Evolutionary conservation across 2,113 vertebrate genomes (phyloP).

Genomic region (Corynorhinus townsendii): DNA sequence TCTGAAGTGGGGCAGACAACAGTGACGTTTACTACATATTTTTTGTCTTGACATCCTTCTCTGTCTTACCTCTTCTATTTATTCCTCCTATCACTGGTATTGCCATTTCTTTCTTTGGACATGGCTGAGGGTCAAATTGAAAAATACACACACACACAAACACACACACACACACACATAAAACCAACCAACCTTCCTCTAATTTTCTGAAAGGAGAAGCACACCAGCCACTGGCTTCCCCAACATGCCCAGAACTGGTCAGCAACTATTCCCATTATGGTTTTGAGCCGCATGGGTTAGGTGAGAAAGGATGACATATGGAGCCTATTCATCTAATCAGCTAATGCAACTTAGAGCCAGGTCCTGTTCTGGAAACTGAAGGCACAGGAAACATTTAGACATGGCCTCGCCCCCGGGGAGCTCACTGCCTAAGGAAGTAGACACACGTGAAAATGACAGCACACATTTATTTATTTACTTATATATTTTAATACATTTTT

Average conservation of each 20-base stretch:
- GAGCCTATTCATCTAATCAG: background rate
- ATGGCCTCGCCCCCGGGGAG: rapidly evolving
- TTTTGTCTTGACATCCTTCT: background rate
- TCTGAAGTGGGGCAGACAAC: background rate
- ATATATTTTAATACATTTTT: too few species aligned
- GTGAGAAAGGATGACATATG: background rate
- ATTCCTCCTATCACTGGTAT: background rate
- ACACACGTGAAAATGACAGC: background rate
- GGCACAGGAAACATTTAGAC: background rate
- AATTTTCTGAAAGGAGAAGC: background rate
- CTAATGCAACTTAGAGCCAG: background rate
- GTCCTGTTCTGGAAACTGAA: background rate
- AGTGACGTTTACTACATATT: background rate
- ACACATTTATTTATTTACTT: too few species aligned
- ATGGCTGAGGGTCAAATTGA: background rate
- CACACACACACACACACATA: too few species aligned
- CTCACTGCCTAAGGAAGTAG: background rate
- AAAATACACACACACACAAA: too few species aligned
- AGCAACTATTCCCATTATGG: background rate
- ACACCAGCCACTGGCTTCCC: background rate
- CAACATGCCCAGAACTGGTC: background rate
- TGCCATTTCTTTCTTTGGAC: background rate
- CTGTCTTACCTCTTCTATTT: background rate
- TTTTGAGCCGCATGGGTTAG: background rate
- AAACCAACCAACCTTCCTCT: background rate